Base-by-base conservation (phyloP, 2,888 invertebrate genomes). In the Apamea monoglypha region DNA sequence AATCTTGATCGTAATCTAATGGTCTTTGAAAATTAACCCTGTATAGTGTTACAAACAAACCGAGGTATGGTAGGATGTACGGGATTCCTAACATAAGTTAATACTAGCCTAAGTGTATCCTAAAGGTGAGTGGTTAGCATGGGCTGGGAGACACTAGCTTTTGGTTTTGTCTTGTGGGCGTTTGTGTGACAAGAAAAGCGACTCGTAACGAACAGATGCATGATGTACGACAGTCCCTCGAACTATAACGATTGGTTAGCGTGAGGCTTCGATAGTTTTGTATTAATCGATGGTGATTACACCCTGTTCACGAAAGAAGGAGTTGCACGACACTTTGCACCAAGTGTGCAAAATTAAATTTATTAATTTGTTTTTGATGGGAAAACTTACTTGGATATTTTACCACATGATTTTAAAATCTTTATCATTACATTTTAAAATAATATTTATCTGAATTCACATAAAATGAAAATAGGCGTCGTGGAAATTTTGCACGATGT, bases 101-200 rank as follows among this genome's bases (percentile, higher is more conserved):
- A 84, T 83, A 76, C 70, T 88, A 85, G 79, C 71, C 59, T 88
- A 84, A 87, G 81, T 81, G 68, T 64, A 76, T 67, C 67, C 32
- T 66, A 92, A 85, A 94, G 94, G 95, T 95, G 95, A 95, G 94
- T 93, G 93, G 92, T 90, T 91, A 92, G 95, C 95, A 95, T 96
- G 95, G 95, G 94, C 90, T 92, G 94, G 95, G 95, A 90, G 91
- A 93, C 94, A 94, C 94, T 94, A 95, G 96, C 95, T 96, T 96
- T 96, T 96, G 96, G 95, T 96, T 94, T 95, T 95, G 94, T 94
- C 91, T 94, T 94, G 94, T 94, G 94, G 94, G 94, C 93, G 93
- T 93, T 94, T 94, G 93, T 94, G 92, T 92, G 92, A 92, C 87
- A 82, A 89, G 87, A 88, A 80, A 81, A 82, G 68, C 86, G 83